phyloP scores from a whole-genome alignment of 2,113 vertebrate genomes.

The Diadophis punctatus region DNA sequence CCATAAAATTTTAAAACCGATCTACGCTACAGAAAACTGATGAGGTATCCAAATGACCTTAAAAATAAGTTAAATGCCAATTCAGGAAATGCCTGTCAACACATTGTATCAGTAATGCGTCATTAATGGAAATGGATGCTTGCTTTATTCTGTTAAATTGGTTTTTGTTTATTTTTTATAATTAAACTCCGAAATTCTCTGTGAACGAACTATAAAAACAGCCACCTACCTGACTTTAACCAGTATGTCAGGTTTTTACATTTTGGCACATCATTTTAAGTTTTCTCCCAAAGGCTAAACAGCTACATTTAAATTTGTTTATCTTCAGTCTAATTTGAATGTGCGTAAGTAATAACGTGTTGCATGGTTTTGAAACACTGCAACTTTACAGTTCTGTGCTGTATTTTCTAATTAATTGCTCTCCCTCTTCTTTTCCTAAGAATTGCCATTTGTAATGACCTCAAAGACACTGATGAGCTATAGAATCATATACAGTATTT shows the following conservation, averaged over 20 bases:
- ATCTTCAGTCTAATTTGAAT: background rate
- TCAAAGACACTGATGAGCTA: background rate
- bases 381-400: background rate
- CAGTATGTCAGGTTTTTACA: background rate
- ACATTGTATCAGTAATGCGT: background rate
- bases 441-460: background rate
- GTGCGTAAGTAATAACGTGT: background rate
- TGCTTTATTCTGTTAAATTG: background rate
- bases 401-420: background rate
- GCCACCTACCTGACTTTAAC: background rate
- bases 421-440: background rate
- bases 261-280: background rate
- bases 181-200: background rate
- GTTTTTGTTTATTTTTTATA: background rate
- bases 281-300: background rate
- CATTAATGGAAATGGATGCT: background rate
- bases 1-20: background rate
- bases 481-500: background rate
- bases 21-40: accelerated
- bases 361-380: background rate
- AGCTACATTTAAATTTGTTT: background rate
- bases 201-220: background rate
- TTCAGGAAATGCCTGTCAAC: background rate
- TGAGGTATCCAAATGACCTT: background rate
- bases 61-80: background rate